Evolutionary conservation across 2,888 invertebrate genomes (phyloP).

Genomic region (Hypomecis atomaria): DNA sequence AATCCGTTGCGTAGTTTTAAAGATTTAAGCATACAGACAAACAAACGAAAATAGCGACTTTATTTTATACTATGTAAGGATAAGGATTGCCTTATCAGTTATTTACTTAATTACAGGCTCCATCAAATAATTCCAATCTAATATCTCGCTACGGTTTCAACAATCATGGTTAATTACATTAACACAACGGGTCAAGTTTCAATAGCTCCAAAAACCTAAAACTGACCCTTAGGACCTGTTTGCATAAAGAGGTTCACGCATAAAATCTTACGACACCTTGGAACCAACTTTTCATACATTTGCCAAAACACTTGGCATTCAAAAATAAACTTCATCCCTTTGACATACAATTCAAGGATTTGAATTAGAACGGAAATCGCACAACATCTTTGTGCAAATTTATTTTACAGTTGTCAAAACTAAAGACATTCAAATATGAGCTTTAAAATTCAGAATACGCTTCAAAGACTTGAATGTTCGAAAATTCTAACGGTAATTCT

Average conservation of each 20-base stretch:
- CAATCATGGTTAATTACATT: slow-evolving; percentile 50
- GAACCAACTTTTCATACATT: slow-evolving; percentile 49
- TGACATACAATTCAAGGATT: slow-evolving; percentile 29
- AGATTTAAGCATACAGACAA: too few species aligned
- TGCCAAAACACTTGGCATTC: neutral
- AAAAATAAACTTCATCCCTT: slow-evolving; percentile 44
- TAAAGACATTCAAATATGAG: slow-evolving; percentile 37
- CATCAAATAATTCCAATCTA: slow-evolving; percentile 50
- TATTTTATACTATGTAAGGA: too few species aligned
- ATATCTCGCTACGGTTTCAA: slow-evolving; percentile 56
- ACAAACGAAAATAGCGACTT: too few species aligned
- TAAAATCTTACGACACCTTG: slow-evolving; percentile 81
- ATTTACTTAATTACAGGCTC: neutral
- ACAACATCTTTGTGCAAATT: slow-evolving; percentile 67
- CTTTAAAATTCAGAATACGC: slow-evolving; percentile 41
- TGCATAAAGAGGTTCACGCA: slow-evolving; percentile 77
- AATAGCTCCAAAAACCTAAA: slow-evolving; percentile 78
- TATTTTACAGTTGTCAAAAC: slow-evolving; percentile 23
- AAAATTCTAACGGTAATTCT: slow-evolving; percentile 8
- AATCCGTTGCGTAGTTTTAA: too few species aligned
- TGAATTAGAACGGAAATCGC: slow-evolving; percentile 64
- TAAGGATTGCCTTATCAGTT: slow-evolving; percentile 20
- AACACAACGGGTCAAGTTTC: slow-evolving; percentile 73
- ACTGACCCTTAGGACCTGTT: slow-evolving; percentile 78
- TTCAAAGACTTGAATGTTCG: slow-evolving; percentile 5